Conservation (phyloP, 2,888 invertebrate species). For the Trachelus tabidus region DNA sequence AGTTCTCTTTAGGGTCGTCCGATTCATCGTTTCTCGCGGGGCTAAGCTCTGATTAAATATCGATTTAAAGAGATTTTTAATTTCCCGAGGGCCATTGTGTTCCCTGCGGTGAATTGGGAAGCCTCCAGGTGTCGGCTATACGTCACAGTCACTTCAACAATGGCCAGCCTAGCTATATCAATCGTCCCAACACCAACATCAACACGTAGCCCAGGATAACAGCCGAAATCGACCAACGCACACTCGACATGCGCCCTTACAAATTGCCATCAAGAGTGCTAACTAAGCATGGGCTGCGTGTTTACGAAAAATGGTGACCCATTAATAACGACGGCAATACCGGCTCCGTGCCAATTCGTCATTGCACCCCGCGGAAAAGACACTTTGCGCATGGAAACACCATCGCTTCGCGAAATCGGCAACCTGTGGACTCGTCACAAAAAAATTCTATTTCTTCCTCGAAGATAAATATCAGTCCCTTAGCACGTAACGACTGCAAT, state of each 20-base stretch:
- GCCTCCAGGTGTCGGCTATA: conserved; percentile 39
- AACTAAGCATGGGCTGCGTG: conserved; percentile 35
- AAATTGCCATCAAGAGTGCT: conserved; percentile 41
- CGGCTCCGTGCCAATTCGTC: not conserved
- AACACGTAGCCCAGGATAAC: too few species aligned
- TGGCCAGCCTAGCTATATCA: conserved; percentile 25
- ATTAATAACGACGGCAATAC: conserved; percentile 13
- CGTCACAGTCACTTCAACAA: conserved; percentile 34
- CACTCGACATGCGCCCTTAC: conserved; percentile 21
- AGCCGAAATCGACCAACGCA: too few species aligned
- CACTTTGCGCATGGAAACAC: not conserved
- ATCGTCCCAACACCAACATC: conserved; percentile 20
- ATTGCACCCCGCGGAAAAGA: not conserved
- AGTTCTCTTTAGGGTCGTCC: not conserved
- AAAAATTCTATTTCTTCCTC: too few species aligned
- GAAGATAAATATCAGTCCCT: too few species aligned
- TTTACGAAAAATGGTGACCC: conserved; percentile 15
- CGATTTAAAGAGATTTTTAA: conserved; percentile 30
- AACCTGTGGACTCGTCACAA: not conserved
- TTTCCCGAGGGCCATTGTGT: conserved; percentile 25
- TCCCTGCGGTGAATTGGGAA: conserved; percentile 15
- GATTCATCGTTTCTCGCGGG: not conserved
- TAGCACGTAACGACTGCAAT: too few species aligned
- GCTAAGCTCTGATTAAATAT: conserved; percentile 22
- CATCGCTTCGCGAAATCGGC: not conserved